phyloP scores from a whole-genome alignment of 2,797 vertebrate species.

The Buphagus erythrorhynchus region DNA sequence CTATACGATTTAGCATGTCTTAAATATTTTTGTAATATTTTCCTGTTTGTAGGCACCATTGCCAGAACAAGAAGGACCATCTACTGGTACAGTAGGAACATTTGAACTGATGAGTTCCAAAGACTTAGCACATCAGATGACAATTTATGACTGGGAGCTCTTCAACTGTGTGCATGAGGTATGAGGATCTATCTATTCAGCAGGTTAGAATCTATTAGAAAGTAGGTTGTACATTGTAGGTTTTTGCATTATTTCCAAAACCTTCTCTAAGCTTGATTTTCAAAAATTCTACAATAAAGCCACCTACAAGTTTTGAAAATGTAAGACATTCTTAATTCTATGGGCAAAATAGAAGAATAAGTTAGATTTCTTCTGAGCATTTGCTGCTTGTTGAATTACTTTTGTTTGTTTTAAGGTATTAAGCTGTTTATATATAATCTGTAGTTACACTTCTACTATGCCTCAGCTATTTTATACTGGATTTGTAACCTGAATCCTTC shows the following conservation, averaged over 20 bases:
- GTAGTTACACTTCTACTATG: not conserved
- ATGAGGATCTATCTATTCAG: not conserved
- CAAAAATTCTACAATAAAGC: not conserved
- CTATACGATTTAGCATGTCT: not conserved
- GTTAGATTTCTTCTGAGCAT: not conserved
- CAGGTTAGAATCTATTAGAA: not conserved
- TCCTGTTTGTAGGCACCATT: slow-evolving; percentile 84
- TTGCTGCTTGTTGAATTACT: not conserved
- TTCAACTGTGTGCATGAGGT: slow-evolving; percentile 98
- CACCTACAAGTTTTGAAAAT: not conserved
- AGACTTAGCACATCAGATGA: slow-evolving; percentile 95
- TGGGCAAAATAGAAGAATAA: not conserved
- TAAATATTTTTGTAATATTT: not conserved
- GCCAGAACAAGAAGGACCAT: slow-evolving; percentile 93
- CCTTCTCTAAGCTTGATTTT: not conserved
- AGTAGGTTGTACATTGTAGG: not conserved
- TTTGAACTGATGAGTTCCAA: slow-evolving; percentile 99
- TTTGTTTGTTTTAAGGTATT: not conserved
- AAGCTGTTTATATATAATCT: not conserved
- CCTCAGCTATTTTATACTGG: not conserved
- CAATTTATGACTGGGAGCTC: slow-evolving; percentile 96
- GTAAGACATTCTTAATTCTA: not conserved
- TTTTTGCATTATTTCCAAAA: not conserved
- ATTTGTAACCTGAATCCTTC: not conserved
- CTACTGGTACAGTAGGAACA: slow-evolving; percentile 85